Conservation (phyloP, 2,888 invertebrate genomes). For the Trichogramma dendrolimi region DNA sequence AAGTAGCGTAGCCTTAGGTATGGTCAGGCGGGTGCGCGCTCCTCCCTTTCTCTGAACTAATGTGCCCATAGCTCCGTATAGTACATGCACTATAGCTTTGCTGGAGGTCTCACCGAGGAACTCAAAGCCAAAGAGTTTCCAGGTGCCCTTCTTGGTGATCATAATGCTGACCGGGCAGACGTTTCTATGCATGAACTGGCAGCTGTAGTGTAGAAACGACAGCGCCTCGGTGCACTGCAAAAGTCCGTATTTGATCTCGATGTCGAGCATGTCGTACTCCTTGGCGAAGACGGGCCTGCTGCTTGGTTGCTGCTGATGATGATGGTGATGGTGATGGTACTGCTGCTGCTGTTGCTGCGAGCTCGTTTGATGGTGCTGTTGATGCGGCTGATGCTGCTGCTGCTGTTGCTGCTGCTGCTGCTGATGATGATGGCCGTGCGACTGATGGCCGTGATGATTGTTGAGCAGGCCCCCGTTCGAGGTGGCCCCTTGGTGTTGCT, state of each 20-base stretch:
- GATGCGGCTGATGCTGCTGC: too few species aligned
- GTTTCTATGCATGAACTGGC: slow-evolving; percentile 87
- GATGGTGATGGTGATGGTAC: slow-evolving; percentile 40
- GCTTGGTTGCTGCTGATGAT: slow-evolving; percentile 24
- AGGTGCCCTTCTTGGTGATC: slow-evolving; percentile 87
- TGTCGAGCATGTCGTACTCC: slow-evolving; percentile 84
- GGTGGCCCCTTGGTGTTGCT: too few species aligned
- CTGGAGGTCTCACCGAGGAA: slow-evolving; percentile 68
- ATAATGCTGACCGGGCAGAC: slow-evolving; percentile 89
- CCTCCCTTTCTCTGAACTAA: too few species aligned
- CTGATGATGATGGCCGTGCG: slow-evolving; percentile 29
- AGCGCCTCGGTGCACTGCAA: slow-evolving; percentile 93
- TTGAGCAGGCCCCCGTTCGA: too few species aligned
- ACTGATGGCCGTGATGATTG: slow-evolving; percentile 22
- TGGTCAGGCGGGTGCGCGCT: too few species aligned
- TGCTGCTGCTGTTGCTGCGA: slow-evolving; percentile 38
- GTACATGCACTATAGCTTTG: too few species aligned
- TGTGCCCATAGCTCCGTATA: too few species aligned
- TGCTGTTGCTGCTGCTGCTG: too few species aligned
- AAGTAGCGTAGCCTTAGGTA: too few species aligned
- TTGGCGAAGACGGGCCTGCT: slow-evolving; percentile 64
- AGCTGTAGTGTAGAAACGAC: slow-evolving; percentile 84
- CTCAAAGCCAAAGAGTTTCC: slow-evolving; percentile 94
- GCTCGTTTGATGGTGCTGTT: slow-evolving; percentile 35
- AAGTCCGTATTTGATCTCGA: slow-evolving; percentile 90